Base-by-base conservation (phyloP, 1,140 invertebrate genomes). In the Hypsibius dujardini region DNA sequence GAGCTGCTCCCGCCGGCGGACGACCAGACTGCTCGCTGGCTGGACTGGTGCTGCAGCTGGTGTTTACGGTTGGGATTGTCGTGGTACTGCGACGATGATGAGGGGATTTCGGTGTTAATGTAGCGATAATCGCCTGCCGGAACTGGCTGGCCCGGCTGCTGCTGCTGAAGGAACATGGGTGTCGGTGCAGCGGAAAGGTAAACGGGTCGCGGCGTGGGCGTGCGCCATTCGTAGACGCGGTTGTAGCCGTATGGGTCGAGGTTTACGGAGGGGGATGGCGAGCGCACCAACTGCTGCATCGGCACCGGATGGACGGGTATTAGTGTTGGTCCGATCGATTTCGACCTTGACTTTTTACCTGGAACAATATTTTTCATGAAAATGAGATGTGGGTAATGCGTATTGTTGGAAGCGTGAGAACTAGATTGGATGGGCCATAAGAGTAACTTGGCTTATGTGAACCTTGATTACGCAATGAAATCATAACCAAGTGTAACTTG, bases 201-300 rank as follows among this genome's bases (percentile, higher is more conserved):
- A 42, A 67, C 62, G 3, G 62, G 62, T 12, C 12, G 12, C 12
- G 62, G 42, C 3, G 62, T 67, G 12, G 62, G 62, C 3, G 62
- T 15, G 3, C 62, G 12, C 62, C 62, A 67, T 7, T 67, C 62
- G 62, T 67, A 67, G 62, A 67, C 42, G 62, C 12, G 62, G 62
- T 67, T 15, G 42, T 42, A 7, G 62, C 12, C 42, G 42, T 67
- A 67, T 15, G 62, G 62, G 42, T 67, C 62, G 3, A 67, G 42
- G 45, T 67, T 67, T 12, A 67, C 62, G 12, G 62, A 15, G 62
- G 62, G 3, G 42, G 62, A 7, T 7, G 50, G 7, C n/a, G 50
- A 56, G 50, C n/a, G 50, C 7, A n/a, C 7, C n/a, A 56, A 7
- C 7, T 7, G 50, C 50, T 12, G 7, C n/a, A 56, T 12, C n/a